phyloP scores from a whole-genome alignment of 1,140 invertebrate genomes.

The Aphaenogaster floridana region DNA sequence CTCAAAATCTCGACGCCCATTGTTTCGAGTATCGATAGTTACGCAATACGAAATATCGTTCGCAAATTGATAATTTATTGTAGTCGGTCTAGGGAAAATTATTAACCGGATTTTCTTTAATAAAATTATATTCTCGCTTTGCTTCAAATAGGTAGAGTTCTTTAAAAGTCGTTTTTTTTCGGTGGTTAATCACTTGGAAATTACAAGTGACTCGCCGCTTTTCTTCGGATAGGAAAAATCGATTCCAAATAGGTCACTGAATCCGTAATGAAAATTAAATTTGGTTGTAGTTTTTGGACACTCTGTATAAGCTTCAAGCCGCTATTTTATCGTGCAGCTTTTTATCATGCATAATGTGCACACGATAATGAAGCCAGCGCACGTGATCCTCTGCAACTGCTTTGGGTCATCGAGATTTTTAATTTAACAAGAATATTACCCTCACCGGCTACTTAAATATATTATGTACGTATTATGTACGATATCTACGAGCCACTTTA shows the following conservation, averaged over 20 bases:
- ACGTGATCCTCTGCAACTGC: constrained; percentile 13
- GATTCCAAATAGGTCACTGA: neutral
- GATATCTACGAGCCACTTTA: neutral
- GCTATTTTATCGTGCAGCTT: neutral
- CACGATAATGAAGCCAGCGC: neutral
- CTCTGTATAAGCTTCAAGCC: neutral
- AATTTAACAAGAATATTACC: constrained; percentile 38
- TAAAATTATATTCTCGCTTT: neutral
- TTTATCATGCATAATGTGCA: constrained; percentile 11
- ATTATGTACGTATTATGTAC: constrained; percentile 7
- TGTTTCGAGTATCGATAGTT: neutral
- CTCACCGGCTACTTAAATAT: constrained; percentile 3
- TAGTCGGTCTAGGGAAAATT: neutral
- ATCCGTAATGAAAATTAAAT: constrained; percentile 4
- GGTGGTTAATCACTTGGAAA: neutral
- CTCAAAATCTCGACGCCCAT: neutral
- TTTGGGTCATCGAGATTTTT: constrained; percentile 24
- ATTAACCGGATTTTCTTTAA: neutral
- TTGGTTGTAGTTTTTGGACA: neutral
- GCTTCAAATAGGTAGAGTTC: neutral
- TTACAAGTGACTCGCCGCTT: neutral
- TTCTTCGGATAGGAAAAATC: neutral
- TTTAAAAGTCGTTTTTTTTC: constrained; percentile 17
- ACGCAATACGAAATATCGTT: neutral
- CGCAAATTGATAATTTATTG: neutral